Conservation (phyloP, 2,797 vertebrate genomes). For the Gallinago stenura region DNA sequence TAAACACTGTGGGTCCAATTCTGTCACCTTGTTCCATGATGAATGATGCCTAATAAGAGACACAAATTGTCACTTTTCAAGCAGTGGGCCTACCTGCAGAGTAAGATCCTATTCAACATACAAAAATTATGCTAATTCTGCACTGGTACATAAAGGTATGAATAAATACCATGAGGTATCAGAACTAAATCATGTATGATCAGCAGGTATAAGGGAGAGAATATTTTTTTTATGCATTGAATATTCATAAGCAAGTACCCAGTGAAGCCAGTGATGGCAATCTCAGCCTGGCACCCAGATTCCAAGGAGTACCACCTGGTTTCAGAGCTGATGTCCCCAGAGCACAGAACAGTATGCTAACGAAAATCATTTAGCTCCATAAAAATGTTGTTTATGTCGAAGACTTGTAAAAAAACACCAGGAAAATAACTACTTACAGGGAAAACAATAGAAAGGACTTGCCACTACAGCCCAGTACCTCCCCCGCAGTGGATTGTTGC, state of each 20-base stretch:
- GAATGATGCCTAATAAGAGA: neutral
- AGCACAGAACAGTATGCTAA: neutral
- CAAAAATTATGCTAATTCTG: neutral
- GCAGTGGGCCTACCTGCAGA: neutral
- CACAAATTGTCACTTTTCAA: neutral
- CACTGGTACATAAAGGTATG: neutral
- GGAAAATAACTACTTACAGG: neutral
- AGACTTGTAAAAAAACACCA: neutral
- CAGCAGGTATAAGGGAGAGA: neutral
- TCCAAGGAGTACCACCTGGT: neutral
- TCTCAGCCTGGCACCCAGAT: neutral
- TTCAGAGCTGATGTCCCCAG: neutral
- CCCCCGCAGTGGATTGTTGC: neutral
- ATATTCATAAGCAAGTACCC: neutral
- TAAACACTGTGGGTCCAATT: neutral
- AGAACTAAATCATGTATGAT: neutral
- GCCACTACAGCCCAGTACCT: neutral
- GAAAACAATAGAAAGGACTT: neutral
- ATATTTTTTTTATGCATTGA: neutral
- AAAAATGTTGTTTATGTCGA: neutral
- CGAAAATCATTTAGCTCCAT: neutral
- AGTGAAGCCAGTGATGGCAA: neutral
- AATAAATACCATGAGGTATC: neutral
- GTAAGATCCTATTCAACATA: neutral
- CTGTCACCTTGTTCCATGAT: neutral